phyloP scores from a whole-genome alignment of 2,797 vertebrate species.

The Psittacula derbiana region DNA sequence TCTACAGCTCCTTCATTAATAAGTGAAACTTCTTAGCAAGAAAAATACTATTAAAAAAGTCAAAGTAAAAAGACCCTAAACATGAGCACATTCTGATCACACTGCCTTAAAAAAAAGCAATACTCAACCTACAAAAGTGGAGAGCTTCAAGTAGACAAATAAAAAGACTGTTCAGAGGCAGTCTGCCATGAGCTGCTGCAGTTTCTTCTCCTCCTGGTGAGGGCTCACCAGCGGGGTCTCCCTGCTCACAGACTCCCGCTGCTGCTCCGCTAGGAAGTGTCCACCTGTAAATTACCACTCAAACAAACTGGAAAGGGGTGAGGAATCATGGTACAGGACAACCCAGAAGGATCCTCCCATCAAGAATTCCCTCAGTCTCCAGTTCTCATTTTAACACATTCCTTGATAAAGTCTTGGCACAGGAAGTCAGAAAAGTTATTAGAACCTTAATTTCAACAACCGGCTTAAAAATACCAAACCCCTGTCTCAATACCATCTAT shows the following conservation, averaged over 20 bases:
- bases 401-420: neutral
- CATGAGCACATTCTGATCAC: neutral
- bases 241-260: neutral
- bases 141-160: neutral
- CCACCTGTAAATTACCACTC: neutral
- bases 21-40: neutral
- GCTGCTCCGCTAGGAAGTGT: accelerated
- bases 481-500: neutral
- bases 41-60: neutral
- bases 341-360: neutral
- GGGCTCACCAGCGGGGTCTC: neutral
- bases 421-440: neutral
- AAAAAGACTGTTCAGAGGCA: neutral
- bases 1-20: neutral
- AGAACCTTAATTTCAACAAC: neutral
- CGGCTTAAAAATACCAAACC: neutral
- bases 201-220: neutral
- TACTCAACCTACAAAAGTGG: too few species aligned
- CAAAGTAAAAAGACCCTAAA: neutral
- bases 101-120: neutral
- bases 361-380: neutral
- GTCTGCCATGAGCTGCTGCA: neutral
- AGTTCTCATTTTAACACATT: neutral
- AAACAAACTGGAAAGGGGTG: neutral
- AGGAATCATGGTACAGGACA: accelerated